Conservation (phyloP, 2,797 vertebrate species). For the Limosa lapponica region DNA sequence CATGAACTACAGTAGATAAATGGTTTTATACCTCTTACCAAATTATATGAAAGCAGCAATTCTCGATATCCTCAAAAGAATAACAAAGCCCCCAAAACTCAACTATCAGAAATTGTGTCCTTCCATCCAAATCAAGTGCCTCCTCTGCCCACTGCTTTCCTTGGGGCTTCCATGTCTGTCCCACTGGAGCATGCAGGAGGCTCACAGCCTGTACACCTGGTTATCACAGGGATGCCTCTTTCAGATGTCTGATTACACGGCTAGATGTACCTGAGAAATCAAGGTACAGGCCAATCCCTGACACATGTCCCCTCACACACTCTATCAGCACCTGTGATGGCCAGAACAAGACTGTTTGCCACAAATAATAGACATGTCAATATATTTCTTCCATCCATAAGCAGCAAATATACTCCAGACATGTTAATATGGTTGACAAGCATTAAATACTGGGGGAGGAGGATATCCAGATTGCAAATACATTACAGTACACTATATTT, state of each 20-base stretch:
- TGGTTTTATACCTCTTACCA: background rate
- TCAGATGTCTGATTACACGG: background rate
- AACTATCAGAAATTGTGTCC: background rate
- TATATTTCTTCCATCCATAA: background rate
- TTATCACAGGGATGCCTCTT: background rate
- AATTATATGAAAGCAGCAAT: background rate
- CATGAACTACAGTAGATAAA: background rate
- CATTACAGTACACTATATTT: background rate
- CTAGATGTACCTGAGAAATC: background rate
- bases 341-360: background rate
- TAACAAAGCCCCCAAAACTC: background rate
- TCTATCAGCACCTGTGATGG: background rate
- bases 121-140: background rate
- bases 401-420: background rate
- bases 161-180: background rate
- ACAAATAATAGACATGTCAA: background rate
- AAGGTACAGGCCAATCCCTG: background rate
- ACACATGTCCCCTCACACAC: background rate
- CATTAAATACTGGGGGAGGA: no score
- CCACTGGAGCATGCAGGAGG: background rate
- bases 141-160: accelerated
- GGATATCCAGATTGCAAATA: background rate
- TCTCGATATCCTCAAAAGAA: background rate
- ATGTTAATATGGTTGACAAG: background rate
- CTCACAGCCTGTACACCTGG: background rate